Evolutionary conservation across 1,140 invertebrate species (phyloP).

Genomic region (Samia ricini): DNA sequence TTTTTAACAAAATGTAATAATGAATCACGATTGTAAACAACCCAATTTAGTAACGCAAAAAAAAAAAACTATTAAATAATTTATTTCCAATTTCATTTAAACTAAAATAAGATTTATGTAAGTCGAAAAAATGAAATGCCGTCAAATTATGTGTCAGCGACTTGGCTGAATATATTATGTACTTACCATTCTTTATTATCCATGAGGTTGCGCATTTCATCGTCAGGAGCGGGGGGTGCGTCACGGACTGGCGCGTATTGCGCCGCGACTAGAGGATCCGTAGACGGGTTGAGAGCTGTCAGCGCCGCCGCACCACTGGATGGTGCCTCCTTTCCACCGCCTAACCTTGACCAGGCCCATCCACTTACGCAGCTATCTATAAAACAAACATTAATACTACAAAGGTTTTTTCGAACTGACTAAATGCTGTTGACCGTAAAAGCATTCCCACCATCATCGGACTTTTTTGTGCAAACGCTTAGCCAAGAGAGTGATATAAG

Average conservation of each 20-base stretch:
- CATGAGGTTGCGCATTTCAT: conserved; percentile 84
- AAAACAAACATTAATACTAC: not conserved
- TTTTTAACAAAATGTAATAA: too few relatives aligned
- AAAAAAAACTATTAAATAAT: too few relatives aligned
- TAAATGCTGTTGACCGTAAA: too few relatives aligned
- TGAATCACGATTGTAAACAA: too few relatives aligned
- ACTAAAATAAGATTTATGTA: too few relatives aligned
- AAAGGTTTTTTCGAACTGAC: not conserved
- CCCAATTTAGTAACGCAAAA: too few relatives aligned
- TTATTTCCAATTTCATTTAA: too few relatives aligned
- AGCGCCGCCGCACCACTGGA: conserved; percentile 60
- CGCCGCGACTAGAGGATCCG: conserved; percentile 83
- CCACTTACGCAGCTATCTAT: conserved; percentile 51
- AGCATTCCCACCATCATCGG: too few relatives aligned
- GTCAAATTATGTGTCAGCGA: not conserved
- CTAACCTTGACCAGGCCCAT: conserved; percentile 62
- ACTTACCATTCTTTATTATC: conserved; percentile 83
- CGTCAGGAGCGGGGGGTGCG: conserved; percentile 80
- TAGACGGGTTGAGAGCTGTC: conserved; percentile 81
- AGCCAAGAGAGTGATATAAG: too few relatives aligned
- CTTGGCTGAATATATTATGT: not conserved
- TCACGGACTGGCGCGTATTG: conserved; percentile 84
- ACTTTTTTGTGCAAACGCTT: too few relatives aligned
- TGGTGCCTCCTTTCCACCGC: conserved; percentile 60
- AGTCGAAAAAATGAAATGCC: too few relatives aligned